phyloP scores from a whole-genome alignment of 2,888 invertebrate species.

The Ichneumoninae sp. region DNA sequence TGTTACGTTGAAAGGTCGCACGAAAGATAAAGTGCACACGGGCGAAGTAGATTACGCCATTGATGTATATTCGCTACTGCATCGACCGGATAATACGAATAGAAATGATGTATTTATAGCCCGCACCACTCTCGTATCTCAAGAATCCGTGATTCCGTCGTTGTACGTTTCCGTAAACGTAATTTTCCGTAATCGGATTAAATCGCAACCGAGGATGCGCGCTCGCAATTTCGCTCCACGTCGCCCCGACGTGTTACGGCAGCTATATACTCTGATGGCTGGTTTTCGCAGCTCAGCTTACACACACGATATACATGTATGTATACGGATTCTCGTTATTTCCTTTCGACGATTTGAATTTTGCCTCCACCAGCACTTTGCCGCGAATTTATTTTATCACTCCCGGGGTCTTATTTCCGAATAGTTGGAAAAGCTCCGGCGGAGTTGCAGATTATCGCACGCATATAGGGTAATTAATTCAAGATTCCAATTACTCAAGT shows the following conservation, averaged over 20 bases:
- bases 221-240: constrained; percentile 25
- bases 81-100: constrained; percentile 7
- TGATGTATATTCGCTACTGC: background rate
- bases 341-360: constrained; percentile 39
- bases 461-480: background rate
- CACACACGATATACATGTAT: constrained; percentile 11
- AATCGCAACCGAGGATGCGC: constrained; percentile 23
- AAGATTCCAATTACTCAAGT: background rate
- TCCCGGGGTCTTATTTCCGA: constrained; percentile 1
- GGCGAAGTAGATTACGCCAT: background rate
- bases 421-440: constrained; percentile 3
- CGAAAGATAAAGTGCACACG: background rate
- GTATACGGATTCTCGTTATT: constrained; percentile 38
- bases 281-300: constrained; percentile 20
- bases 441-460: constrained; percentile 1
- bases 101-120: constrained; percentile 40
- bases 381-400: constrained; percentile 12
- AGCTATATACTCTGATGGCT: constrained; percentile 17
- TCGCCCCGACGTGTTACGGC: constrained; percentile 10
- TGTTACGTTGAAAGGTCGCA: background rate
- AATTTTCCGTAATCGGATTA: constrained; percentile 60
- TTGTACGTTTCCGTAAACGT: constrained; percentile 22
- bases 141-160: constrained; percentile 15
- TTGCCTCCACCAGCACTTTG: background rate
- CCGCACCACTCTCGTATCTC: constrained; percentile 14